A percentile compares a stretch with the other conserved stretches of the same genome.
phyloP scores from a whole-genome alignment of 2,797 vertebrate species.

The Cirrhinus molitorella region DNA sequence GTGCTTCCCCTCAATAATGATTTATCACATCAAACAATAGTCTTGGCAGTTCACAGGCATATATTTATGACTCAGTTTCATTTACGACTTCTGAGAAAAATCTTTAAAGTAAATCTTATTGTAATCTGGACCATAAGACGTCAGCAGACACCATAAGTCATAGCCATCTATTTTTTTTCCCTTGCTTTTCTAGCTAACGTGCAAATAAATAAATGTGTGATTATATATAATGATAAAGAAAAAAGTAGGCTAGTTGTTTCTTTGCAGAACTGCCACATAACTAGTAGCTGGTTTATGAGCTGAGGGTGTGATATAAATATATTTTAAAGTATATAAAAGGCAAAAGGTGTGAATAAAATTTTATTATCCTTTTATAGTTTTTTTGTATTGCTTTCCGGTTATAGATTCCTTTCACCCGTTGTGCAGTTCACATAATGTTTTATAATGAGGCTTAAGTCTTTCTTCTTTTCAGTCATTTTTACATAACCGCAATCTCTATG shows the following conservation, averaged over 20 bases:
- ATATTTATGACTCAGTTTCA: neutral
- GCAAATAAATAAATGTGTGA: neutral
- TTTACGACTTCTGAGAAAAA: neutral
- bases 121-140: neutral
- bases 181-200: neutral
- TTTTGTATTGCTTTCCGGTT: neutral
- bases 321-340: neutral
- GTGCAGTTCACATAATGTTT: neutral
- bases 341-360: neutral
- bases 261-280: neutral
- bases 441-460: neutral
- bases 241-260: neutral
- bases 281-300: slow-evolving; percentile 14
- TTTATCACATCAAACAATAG: neutral
- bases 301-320: neutral
- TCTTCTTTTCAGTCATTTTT: neutral
- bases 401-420: neutral
- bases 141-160: neutral
- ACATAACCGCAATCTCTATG: neutral
- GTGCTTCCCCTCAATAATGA: neutral
- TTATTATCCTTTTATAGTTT: neutral
- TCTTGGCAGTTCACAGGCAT: neutral
- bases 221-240: neutral
- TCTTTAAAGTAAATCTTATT: neutral
- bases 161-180: neutral